Evolutionary conservation across 92 coral and sea anemone species (phyloP), one percentile per base, ranked within the genome.

Genomic region (Pocillopora meandrina): DNA sequence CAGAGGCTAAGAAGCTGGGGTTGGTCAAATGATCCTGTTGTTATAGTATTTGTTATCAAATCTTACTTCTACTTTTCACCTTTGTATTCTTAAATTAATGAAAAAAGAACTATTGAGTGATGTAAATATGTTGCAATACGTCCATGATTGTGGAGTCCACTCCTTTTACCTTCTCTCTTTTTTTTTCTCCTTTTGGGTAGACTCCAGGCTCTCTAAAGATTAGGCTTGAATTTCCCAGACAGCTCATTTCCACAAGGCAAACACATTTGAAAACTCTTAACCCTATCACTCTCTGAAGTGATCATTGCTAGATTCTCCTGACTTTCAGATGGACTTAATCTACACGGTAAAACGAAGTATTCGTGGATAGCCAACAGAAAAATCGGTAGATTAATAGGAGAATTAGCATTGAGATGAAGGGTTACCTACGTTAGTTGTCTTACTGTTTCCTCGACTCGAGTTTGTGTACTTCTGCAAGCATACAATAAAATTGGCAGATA

Each of bases 1-100:
- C 99, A 59, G 99, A 96, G 74, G 99, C 99, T 85, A 96, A 96
- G 93, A 96, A 96, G 95, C 93, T 92, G 87, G 99, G 99, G 91
- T 91, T 96, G 94, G 99, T 96, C 88, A 96, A 96, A 93, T 96
- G 77, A 76, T 77, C 82, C 63, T 35, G 18, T 74, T 73, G 26
- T 26, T 19, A 5, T 81, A 81, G 71, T 35, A 18, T 13, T 33
- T 18, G 35, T 49, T 9, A 13, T 74, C 26, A 2, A 33, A 60
- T 70, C 68, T 23, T 7, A 23, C 19, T 69, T 57, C 36, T 69
- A 19, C 34, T 65, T 65, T 65, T 20, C 26, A 19, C 18, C 47
- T 56, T 10, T 65, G 65, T 56, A 26, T 33, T 67, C 69, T 65
- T 55, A 13, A 67, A 68, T 80, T 19, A 58, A 78, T 34, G 26